Evolutionary conservation across 2,888 invertebrate species (phyloP), one percentile per base, ranked within the genome.

Genomic region (Hydroisotoma schaefferi): DNA sequence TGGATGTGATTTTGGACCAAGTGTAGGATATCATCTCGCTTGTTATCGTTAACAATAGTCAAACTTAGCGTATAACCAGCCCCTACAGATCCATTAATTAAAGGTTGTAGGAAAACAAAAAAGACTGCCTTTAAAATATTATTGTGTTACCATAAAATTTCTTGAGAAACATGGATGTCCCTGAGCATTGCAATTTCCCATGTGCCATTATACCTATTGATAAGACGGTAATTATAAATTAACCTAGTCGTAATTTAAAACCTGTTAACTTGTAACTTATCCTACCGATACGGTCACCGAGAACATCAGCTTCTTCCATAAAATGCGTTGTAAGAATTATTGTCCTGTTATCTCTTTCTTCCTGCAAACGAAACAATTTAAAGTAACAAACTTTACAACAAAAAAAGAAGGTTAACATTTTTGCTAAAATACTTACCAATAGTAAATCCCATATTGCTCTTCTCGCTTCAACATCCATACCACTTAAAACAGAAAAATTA

Each of bases 281-380:
- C n/a, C n/a, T n/a, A n/a, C n/a, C n/a, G 70, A 94, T 89, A 73
- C 90, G 84, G 77, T 95, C 93, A 0, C 91, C 94, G 2, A 95
- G 81, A 33, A 70, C 68, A 77, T 94, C 94, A 2, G 94, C 94
- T 77, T 95, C 94, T 77, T 94, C 94, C 93, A 95, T 94, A 77
- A 90, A 90, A 78, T 95, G 94, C 0, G 94, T 95, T 15, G 90
- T 90, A 53, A 95, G 82, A 15, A 95, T 78, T 68, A 94, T 87
- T 0, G 93, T 91, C 71, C 88, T 85, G 1, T 83, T 79, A 59
- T 85, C 85, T 55, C 85, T 81, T 65, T 85, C 65, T 77, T 55
- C 78, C 69, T 69, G 28, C 28, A 25, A 5, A 26, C 26, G 20
- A 28, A 27, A 27, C 5, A 40, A 40, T 18, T 40, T 18, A 28